Percentiles rank a stretch among this genome's conserved stretches.
phyloP scores from a whole-genome alignment of 2,113 vertebrate genomes.

The Empidonax traillii region DNA sequence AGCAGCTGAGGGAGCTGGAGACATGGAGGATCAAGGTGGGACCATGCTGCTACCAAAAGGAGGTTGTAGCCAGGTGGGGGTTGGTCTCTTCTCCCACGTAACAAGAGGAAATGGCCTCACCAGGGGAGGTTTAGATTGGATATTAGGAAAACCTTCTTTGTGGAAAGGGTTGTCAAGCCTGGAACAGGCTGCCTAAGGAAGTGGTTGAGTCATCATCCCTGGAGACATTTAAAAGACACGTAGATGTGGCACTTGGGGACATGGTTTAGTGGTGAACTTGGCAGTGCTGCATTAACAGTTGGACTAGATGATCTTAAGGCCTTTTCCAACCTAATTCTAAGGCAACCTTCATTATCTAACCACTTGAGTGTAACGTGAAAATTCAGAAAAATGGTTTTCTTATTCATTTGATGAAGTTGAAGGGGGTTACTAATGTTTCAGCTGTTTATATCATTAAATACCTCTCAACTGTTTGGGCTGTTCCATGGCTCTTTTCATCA shows the following conservation, averaged over 20 bases:
- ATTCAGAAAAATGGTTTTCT: background rate
- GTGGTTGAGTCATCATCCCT: background rate
- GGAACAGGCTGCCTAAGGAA: background rate
- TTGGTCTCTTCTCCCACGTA: rapidly evolving
- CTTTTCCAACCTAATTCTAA: background rate
- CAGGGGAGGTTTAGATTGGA: background rate
- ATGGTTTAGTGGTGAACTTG: background rate
- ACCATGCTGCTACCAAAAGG: background rate
- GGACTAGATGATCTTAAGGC: background rate
- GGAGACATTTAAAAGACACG: background rate
- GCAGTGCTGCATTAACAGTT: background rate
- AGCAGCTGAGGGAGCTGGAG: background rate
- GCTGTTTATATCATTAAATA: background rate
- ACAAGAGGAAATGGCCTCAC: background rate
- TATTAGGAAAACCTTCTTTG: background rate
- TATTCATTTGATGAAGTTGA: background rate
- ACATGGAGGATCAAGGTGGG: background rate
- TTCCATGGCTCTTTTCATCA: background rate
- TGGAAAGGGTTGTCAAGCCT: background rate
- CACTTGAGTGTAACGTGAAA: rapidly evolving
- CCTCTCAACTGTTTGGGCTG: background rate
- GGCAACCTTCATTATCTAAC: background rate
- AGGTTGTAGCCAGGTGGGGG: no score
- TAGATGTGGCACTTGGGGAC: background rate
- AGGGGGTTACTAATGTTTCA: background rate